Evolutionary conservation across 2,797 vertebrate genomes (phyloP).

Genomic region (Danio kyathit): DNA sequence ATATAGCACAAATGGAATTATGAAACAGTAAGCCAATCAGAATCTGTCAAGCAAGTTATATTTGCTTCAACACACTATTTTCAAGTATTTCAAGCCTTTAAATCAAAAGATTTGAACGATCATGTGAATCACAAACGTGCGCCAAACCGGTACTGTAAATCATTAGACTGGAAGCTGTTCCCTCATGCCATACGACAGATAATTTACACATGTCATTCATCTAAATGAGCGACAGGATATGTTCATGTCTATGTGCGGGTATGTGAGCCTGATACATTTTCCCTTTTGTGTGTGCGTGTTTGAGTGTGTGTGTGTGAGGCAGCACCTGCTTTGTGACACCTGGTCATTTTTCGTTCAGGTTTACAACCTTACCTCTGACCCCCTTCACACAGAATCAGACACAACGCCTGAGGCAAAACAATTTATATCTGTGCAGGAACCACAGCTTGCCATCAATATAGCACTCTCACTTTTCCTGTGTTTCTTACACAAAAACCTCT

Average conservation of each 20-base stretch:
- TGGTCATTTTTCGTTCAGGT: slow-evolving; percentile 54
- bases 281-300: neutral
- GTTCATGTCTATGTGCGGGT: neutral
- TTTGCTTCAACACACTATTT: neutral
- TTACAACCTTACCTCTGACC: slow-evolving; percentile 46
- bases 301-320: neutral
- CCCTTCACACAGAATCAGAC: slow-evolving; percentile 28
- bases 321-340: slow-evolving; percentile 63
- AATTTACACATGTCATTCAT: neutral
- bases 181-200: neutral
- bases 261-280: neutral
- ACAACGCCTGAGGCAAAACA: slow-evolving; percentile 21
- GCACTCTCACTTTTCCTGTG: neutral
- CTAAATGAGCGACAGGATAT: slow-evolving; percentile 39
- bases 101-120: neutral
- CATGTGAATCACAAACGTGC: neutral
- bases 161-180: neutral
- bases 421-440: slow-evolving; percentile 14
- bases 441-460: neutral
- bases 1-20: too few species aligned
- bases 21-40: too few species aligned
- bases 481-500: neutral
- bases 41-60: neutral
- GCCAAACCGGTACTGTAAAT: neutral
- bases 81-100: neutral